A percentile compares a stretch with the other conserved stretches of the same genome.
phyloP scores from a whole-genome alignment of 2,888 invertebrate species.

The Torymus tubicola region DNA sequence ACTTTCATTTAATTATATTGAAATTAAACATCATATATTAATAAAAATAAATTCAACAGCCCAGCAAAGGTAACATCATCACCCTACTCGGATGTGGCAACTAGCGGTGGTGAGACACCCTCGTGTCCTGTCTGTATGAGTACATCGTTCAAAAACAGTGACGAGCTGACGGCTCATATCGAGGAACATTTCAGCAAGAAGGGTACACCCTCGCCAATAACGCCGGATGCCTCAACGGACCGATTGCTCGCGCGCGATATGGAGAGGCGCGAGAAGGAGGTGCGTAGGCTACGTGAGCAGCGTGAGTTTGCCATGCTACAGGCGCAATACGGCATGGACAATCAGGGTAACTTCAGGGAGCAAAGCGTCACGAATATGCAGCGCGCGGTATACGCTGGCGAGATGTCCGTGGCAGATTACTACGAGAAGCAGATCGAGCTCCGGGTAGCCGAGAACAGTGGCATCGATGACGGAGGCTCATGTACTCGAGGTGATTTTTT shows the following conservation, averaged over 20 bases:
- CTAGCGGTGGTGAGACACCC: conserved; percentile 71
- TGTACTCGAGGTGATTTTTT: conserved; percentile 83
- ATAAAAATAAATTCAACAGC: conserved; percentile 58
- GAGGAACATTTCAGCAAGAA: conserved; percentile 86
- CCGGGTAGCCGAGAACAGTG: conserved; percentile 85
- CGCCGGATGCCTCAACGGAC: conserved; percentile 77
- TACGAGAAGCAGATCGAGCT: conserved; percentile 89
- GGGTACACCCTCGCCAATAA: conserved; percentile 75
- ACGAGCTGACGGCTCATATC: conserved; percentile 85
- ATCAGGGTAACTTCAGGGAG: conserved; percentile 88
- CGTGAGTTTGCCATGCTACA: conserved; percentile 88
- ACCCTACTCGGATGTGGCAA: conserved; percentile 70
- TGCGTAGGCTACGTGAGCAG: conserved; percentile 85
- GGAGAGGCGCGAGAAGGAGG: conserved; percentile 81
- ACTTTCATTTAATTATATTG: too few species aligned
- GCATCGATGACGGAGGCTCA: conserved; percentile 89
- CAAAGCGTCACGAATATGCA: conserved; percentile 89
- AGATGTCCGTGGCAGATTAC: conserved; percentile 90
- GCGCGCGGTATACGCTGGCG: conserved; percentile 90
- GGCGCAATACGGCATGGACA: conserved; percentile 93
- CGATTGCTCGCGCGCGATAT: conserved; percentile 78
- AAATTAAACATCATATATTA: neutral
- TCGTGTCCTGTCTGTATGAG: conserved; percentile 77
- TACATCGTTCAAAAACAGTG: conserved; percentile 74
- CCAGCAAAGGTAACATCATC: conserved; percentile 72